Conservation (phyloP, 2,797 vertebrate species). For the Sebastes vulpes region DNA sequence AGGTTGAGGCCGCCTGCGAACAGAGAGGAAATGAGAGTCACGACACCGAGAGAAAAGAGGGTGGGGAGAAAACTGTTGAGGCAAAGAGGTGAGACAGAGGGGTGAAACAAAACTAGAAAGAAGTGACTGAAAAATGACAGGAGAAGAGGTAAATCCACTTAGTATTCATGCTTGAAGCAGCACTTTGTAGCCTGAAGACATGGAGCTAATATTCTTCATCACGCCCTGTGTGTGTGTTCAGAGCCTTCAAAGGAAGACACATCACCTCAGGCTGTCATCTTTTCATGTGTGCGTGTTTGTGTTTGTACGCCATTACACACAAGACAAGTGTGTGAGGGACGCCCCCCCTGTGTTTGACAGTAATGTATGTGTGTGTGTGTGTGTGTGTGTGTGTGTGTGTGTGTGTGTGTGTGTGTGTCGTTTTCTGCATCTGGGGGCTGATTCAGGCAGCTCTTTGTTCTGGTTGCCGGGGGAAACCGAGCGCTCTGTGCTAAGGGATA, state of each 20-base stretch:
- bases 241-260: constrained; percentile 42
- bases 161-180: constrained; percentile 12
- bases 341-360: constrained; percentile 7
- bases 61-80: background rate
- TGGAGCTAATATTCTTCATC: constrained; percentile 19
- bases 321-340: constrained; percentile 17
- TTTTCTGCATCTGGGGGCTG: constrained; percentile 28
- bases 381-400: background rate
- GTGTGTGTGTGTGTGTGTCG: background rate
- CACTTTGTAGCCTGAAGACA: constrained; percentile 20
- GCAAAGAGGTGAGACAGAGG: background rate
- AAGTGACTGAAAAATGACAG: background rate
- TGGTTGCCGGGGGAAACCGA: constrained; percentile 69
- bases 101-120: background rate
- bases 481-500: constrained; percentile 72
- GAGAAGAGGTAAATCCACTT: constrained; percentile 18
- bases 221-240: background rate
- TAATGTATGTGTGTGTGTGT: constrained; percentile 1
- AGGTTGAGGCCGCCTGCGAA: background rate
- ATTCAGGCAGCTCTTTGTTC: constrained; percentile 64
- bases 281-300: constrained; percentile 30
- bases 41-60: background rate
- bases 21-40: constrained; percentile 20
- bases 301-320: constrained; percentile 18
- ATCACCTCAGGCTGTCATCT: constrained; percentile 33